phyloP scores from a whole-genome alignment of 2,888 invertebrate species.

The Sarcophaga variegata region DNA sequence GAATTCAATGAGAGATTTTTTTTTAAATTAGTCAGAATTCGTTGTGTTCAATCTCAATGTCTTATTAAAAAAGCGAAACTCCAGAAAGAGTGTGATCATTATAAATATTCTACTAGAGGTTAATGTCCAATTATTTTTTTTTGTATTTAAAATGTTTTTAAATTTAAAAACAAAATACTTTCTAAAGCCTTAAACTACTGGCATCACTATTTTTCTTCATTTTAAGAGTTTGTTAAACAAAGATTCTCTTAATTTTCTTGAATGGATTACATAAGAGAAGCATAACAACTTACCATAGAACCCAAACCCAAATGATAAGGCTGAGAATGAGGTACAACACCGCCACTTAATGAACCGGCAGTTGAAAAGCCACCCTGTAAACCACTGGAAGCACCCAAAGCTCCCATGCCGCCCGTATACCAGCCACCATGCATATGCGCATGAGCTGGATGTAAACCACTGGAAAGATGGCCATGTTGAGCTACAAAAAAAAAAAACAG shows the following conservation, averaged over 20 bases:
- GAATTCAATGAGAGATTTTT: no score
- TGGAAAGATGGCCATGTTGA: slow-evolving; percentile 85
- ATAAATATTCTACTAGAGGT: no score
- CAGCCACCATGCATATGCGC: slow-evolving; percentile 87
- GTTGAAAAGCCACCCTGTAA: slow-evolving; percentile 84
- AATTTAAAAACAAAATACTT: no score
- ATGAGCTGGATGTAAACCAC: slow-evolving; percentile 83
- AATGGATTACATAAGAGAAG: not conserved
- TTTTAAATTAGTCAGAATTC: no score
- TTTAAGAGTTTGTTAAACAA: not conserved
- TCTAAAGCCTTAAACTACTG: no score
- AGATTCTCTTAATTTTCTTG: not conserved
- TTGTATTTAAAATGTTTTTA: no score
- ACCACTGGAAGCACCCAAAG: slow-evolving; percentile 84
- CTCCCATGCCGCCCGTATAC: slow-evolving; percentile 84
- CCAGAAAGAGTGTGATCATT: no score
- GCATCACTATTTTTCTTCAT: no score
- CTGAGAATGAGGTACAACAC: slow-evolving; percentile 86
- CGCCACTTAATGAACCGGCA: slow-evolving; percentile 85
- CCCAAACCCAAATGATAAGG: slow-evolving; percentile 87
- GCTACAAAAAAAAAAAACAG: slow-evolving; percentile 80
- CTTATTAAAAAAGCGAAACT: no score
- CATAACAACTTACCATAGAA: slow-evolving; percentile 84
- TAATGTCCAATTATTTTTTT: no score
- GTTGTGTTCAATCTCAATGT: no score